phyloP scores from a whole-genome alignment of 2,888 invertebrate genomes.

The Cyaniris semiargus region DNA sequence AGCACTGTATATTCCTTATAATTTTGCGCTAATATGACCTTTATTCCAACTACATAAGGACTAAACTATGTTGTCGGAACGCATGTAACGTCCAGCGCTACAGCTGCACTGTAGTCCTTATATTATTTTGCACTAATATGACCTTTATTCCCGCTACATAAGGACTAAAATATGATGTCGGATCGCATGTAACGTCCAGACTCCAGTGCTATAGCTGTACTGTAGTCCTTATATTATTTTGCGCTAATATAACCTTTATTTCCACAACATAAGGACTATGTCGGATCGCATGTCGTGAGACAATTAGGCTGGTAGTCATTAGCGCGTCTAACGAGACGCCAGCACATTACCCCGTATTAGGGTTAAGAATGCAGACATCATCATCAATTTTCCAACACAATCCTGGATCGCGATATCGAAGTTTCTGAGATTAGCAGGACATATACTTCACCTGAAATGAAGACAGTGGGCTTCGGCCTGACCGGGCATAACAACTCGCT shows the following conservation, averaged over 20 bases:
- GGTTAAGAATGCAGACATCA: background rate
- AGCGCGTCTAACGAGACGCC: slow-evolving; percentile 29
- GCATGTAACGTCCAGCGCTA: background rate
- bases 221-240: background rate
- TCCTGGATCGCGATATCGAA: background rate
- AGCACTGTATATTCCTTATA: background rate
- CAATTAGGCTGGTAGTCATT: slow-evolving; percentile 33
- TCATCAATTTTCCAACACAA: background rate
- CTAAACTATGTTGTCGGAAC: background rate
- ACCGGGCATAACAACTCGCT: too few species aligned
- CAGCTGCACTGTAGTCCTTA: background rate
- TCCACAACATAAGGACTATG: background rate
- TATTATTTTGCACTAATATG: background rate
- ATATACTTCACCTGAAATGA: too few species aligned
- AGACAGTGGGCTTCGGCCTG: too few species aligned
- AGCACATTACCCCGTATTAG: slow-evolving; percentile 22
- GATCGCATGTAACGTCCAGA: slow-evolving; percentile 4
- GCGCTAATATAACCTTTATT: background rate
- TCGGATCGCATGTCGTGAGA: slow-evolving; percentile 30
- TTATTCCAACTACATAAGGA: background rate
- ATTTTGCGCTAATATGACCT: background rate
- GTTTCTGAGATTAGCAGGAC: too few species aligned
- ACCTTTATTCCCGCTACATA: background rate
- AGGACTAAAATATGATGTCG: background rate
- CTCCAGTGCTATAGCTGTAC: background rate